phyloP scores from a whole-genome alignment of 1,140 invertebrate genomes.

The Drosophila lacteicornis region DNA sequence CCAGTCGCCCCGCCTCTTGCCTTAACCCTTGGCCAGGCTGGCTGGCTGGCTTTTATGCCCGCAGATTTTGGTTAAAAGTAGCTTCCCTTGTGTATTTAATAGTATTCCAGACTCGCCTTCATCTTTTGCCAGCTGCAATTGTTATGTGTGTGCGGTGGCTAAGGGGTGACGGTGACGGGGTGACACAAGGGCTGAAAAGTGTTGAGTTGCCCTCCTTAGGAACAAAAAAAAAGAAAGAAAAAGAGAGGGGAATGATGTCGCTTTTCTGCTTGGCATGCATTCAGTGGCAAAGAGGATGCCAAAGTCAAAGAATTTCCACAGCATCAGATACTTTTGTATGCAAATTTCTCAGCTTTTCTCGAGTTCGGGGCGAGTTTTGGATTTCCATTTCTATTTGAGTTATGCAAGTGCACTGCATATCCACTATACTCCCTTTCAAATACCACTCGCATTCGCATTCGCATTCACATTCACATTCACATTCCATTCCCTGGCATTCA shows the following conservation, averaged over 20 bases:
- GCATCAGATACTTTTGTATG: slow-evolving; percentile 48
- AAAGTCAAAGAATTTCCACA: slow-evolving; percentile 37
- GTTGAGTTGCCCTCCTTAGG: slow-evolving; percentile 11
- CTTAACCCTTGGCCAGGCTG: slow-evolving; percentile 34
- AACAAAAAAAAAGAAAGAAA: slow-evolving; percentile 14
- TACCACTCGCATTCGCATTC: slow-evolving; percentile 18
- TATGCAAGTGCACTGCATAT: slow-evolving; percentile 13
- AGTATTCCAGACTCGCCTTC: slow-evolving; percentile 59
- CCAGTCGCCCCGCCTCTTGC: background rate
- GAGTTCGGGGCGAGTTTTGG: slow-evolving; percentile 29
- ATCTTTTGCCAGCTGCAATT: slow-evolving; percentile 41
- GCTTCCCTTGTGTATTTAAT: slow-evolving; percentile 81
- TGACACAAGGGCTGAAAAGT: background rate
- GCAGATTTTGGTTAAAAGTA: slow-evolving; percentile 83
- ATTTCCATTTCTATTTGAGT: slow-evolving; percentile 39
- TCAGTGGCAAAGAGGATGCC: slow-evolving; percentile 22
- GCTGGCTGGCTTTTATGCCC: slow-evolving; percentile 70
- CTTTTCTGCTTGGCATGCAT: slow-evolving; percentile 38
- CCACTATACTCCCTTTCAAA: slow-evolving; percentile 17
- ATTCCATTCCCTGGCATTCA: background rate
- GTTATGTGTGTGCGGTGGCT: slow-evolving; percentile 10
- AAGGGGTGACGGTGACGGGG: background rate
- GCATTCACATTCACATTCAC: background rate
- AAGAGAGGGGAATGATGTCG: slow-evolving; percentile 17
- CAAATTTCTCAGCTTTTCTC: slow-evolving; percentile 43